Percentiles rank a stretch among this genome's conserved stretches.
These are phyloP conservation scores for Pluvialis apricaria DNA, from an alignment of 2,113 vertebrate species.

Conservation along the genomic window DNA sequence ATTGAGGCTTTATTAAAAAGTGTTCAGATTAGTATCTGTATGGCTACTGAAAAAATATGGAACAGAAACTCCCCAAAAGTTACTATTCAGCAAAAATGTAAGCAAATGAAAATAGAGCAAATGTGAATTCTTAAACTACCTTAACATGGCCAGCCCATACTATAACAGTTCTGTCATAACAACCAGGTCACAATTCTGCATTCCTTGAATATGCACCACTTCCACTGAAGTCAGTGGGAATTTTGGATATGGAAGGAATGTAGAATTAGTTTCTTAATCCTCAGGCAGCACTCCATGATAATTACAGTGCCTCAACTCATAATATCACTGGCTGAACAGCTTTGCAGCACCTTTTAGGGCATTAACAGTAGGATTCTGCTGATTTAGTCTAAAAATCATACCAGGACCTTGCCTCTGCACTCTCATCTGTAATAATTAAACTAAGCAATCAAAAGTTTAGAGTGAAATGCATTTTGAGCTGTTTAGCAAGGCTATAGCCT, in stretches of 20 bases:
- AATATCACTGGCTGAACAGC: background rate
- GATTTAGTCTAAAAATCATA: conserved; percentile 46
- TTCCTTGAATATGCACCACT: background rate
- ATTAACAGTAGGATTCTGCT: conserved; percentile 32
- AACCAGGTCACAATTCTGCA: background rate
- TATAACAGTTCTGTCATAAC: background rate
- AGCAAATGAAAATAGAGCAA: background rate
- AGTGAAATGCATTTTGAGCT: background rate
- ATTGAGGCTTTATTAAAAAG: background rate
- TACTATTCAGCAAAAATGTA: background rate
- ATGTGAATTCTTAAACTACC: background rate
- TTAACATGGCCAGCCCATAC: background rate
- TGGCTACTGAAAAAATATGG: background rate
- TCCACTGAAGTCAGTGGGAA: background rate
- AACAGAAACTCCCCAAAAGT: background rate
- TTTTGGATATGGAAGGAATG: conserved; percentile 11
- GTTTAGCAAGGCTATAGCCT: background rate
- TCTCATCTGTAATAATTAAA: background rate
- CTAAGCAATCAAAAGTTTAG: background rate
- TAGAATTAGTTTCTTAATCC: conserved; percentile 14
- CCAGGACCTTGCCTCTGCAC: conserved; percentile 14
- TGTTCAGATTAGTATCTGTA: background rate
- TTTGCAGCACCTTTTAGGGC: background rate
- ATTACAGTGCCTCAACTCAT: conserved; percentile 14
- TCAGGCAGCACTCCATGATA: background rate